Percentiles rank a stretch among this genome's conserved stretches.
phyloP scores from a whole-genome alignment of 37 sponge, comb jelly and placozoan species.

The Halisarca cf. caerulea region DNA sequence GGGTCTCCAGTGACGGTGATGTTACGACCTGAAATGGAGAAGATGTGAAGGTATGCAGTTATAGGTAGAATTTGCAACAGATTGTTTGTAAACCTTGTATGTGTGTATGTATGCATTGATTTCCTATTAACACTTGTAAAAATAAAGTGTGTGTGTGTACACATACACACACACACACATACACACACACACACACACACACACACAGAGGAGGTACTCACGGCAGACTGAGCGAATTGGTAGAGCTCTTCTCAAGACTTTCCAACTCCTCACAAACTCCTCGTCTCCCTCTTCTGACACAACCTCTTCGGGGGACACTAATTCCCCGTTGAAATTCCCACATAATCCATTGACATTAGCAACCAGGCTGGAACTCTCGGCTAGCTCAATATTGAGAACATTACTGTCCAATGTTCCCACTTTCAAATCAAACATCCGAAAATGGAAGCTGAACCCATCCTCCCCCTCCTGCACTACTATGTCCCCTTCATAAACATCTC shows the following conservation, averaged over 20 bases:
- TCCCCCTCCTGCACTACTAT: not conserved
- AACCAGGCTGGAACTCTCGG: not conserved
- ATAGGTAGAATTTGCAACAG: not conserved
- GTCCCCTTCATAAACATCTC: not conserved
- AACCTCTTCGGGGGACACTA: not conserved
- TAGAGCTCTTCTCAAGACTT: not conserved
- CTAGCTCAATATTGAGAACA: not conserved
- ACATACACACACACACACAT: no score
- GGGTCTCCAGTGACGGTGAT: conserved; percentile 17
- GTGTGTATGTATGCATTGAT: not conserved
- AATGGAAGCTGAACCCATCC: not conserved
- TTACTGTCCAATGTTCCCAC: not conserved
- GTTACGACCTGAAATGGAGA: conserved; percentile 19
- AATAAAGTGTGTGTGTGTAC: not conserved
- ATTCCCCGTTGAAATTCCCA: not conserved
- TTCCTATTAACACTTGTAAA: not conserved
- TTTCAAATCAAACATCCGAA: not conserved
- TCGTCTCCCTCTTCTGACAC: not conserved
- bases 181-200: no score
- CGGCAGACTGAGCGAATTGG: not conserved
- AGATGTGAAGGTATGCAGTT: no score
- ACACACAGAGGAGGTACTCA: not conserved
- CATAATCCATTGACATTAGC: not conserved
- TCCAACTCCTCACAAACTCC: conserved; percentile 20
- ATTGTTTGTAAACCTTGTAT: not conserved